phyloP scores from a whole-genome alignment of 2,888 invertebrate species.

The Mimumesa dahlbomi region DNA sequence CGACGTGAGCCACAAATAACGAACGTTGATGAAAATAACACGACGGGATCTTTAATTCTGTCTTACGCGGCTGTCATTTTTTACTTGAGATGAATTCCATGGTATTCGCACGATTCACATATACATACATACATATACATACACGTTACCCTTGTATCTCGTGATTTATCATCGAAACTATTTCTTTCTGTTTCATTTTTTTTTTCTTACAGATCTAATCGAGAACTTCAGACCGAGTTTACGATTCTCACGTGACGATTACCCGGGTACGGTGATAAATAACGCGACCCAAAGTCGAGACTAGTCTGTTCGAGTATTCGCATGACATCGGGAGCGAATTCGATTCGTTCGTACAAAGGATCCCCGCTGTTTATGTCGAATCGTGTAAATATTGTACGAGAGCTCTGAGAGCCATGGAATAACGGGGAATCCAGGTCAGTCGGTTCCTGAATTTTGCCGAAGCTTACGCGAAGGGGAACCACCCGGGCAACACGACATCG shows the following conservation, averaged over 20 bases:
- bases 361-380: conserved; percentile 58
- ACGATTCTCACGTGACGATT: conserved; percentile 32
- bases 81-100: too few relatives aligned
- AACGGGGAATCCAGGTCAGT: conserved; percentile 69
- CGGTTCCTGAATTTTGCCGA: conserved; percentile 65
- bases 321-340: conserved; percentile 44
- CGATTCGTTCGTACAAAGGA: conserved; percentile 38
- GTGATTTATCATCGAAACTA: too few relatives aligned
- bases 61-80: too few relatives aligned
- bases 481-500: conserved; percentile 40
- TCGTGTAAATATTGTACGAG: conserved; percentile 65
- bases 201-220: not conserved
- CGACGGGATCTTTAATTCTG: conserved; percentile 1
- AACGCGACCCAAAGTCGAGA: conserved; percentile 1
- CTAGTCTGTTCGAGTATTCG: conserved; percentile 22
- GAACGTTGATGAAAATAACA: conserved; percentile 53
- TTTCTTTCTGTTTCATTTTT: too few relatives aligned
- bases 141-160: too few relatives aligned
- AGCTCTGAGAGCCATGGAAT: conserved; percentile 6
- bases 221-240: too few relatives aligned
- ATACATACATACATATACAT: too few relatives aligned
- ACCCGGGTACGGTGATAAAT: conserved; percentile 34
- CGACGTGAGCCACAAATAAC: conserved; percentile 53
- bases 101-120: too few relatives aligned
- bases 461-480: conserved; percentile 41